phyloP scores from a whole-genome alignment of 1,140 invertebrate genomes.

The Macrobrachium nipponense region DNA sequence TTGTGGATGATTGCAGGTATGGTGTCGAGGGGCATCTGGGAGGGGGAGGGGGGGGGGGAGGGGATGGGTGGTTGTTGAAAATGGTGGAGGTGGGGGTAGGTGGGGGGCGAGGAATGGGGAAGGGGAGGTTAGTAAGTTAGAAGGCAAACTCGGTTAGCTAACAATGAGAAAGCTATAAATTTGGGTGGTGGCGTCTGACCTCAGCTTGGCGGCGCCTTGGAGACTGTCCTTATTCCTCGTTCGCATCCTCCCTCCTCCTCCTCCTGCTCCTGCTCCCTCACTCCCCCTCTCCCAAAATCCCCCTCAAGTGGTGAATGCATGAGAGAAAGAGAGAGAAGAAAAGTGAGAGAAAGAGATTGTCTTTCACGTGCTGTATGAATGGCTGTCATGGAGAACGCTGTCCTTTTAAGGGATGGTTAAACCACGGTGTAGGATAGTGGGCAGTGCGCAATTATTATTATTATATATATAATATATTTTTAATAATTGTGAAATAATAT shows the following conservation, averaged over 20 bases:
- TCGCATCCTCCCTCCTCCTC: neutral
- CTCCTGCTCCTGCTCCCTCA: neutral
- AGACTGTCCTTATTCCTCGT: constrained; percentile 8
- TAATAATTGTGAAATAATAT: too few species aligned
- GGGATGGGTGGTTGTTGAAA: neutral
- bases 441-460: too few species aligned
- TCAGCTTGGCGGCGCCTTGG: constrained; percentile 33
- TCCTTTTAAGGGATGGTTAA: too few species aligned
- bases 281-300: neutral
- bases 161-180: constrained; percentile 42
- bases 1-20: too few species aligned
- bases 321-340: too few species aligned
- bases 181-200: constrained; percentile 44
- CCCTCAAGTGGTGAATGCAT: neutral
- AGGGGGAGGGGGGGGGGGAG: neutral
- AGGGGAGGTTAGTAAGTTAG: constrained; percentile 31
- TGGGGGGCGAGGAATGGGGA: neutral
- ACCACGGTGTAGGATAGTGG: too few species aligned
- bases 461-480: too few species aligned
- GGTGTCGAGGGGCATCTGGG: neutral
- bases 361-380: too few species aligned
- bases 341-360: too few species aligned
- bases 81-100: too few species aligned
- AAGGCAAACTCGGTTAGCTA: constrained; percentile 3
- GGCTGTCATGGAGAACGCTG: too few species aligned